Evolutionary conservation across 2,888 invertebrate species (phyloP).

Genomic region (Atrina japonica): DNA sequence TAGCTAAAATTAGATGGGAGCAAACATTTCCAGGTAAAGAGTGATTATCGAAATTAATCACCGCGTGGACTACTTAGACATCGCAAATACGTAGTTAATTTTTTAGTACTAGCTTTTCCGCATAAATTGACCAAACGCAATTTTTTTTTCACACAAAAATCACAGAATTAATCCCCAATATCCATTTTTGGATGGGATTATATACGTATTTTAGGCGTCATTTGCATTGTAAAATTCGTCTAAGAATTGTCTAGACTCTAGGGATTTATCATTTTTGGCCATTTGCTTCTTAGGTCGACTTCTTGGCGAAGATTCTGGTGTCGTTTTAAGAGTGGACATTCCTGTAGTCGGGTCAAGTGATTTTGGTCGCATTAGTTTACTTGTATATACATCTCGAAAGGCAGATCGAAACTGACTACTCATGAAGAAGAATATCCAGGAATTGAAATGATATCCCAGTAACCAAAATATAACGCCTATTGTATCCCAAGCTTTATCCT

Average conservation of each 20-base stretch:
- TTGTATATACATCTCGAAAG: slow-evolving; percentile 18
- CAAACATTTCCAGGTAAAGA: too few species aligned
- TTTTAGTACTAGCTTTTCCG: too few species aligned
- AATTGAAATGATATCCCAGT: slow-evolving; percentile 31
- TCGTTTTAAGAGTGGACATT: background rate
- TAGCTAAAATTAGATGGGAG: too few species aligned
- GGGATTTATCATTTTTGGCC: background rate
- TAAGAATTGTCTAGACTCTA: slow-evolving; percentile 12
- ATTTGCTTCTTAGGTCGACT: slow-evolving; percentile 7
- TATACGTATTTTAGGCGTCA: background rate
- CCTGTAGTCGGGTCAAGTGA: background rate
- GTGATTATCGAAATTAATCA: too few species aligned
- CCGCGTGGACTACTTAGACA: too few species aligned
- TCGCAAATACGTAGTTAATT: too few species aligned
- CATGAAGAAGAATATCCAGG: slow-evolving; percentile 38
- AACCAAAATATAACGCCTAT: slow-evolving; percentile 22
- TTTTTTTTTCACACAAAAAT: too few species aligned
- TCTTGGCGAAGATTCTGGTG: slow-evolving; percentile 12
- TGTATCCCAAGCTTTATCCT: slow-evolving; percentile 31
- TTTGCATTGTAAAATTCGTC: background rate
- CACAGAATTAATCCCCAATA: too few species aligned
- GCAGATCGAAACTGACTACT: slow-evolving; percentile 33
- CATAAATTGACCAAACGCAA: too few species aligned
- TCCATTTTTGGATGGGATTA: too few species aligned
- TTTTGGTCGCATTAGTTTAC: background rate